A percentile compares a stretch with the other conserved stretches of the same genome.
These are phyloP conservation scores for Minunthozetes semirufus DNA, from an alignment of 2,888 invertebrate genomes.

Conservation along the genomic window DNA sequence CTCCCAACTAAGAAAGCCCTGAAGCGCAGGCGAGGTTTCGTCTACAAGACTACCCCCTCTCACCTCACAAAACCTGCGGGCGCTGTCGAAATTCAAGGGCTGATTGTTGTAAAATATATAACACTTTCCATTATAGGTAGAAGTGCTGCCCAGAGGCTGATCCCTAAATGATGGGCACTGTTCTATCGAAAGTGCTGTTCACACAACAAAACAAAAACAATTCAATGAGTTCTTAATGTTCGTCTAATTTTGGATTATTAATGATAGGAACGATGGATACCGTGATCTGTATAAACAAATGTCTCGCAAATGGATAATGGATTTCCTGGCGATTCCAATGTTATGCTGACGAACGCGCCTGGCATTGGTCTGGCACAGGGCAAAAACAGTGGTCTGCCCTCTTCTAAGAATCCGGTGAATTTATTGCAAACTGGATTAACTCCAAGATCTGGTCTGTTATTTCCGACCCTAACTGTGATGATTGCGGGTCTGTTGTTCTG, in stretches of 20 bases:
- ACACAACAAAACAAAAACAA: conserved; percentile 16
- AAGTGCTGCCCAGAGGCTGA: conserved; percentile 83
- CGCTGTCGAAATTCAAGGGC: conserved; percentile 69
- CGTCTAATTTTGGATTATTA: background rate
- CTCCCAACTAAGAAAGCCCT: conserved; percentile 92
- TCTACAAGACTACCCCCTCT: conserved; percentile 79
- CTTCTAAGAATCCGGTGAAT: conserved; percentile 59
- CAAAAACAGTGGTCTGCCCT: conserved; percentile 80
- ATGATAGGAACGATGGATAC: conserved; percentile 29
- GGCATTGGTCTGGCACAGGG: conserved; percentile 94
- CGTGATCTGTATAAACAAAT: conserved; percentile 83
- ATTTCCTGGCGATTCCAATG: conserved; percentile 66
- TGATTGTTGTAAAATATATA: conserved; percentile 87
- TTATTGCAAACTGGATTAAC: conserved; percentile 87
- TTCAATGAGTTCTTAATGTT: background rate
- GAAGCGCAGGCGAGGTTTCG: conserved; percentile 85
- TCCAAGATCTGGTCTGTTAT: conserved; percentile 82
- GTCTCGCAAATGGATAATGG: conserved; percentile 85
- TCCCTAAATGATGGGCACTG: conserved; percentile 85
- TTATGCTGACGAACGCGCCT: conserved; percentile 86
- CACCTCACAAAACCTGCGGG: conserved; percentile 68
- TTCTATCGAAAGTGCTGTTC: conserved; percentile 57
- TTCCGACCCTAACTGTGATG: conserved; percentile 80
- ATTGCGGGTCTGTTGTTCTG: conserved; percentile 61
- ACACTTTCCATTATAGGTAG: conserved; percentile 89